These are phyloP conservation scores for Drosophila falleni DNA, from an alignment of 2,888 invertebrate genomes.

Conservation along the genomic window DNA sequence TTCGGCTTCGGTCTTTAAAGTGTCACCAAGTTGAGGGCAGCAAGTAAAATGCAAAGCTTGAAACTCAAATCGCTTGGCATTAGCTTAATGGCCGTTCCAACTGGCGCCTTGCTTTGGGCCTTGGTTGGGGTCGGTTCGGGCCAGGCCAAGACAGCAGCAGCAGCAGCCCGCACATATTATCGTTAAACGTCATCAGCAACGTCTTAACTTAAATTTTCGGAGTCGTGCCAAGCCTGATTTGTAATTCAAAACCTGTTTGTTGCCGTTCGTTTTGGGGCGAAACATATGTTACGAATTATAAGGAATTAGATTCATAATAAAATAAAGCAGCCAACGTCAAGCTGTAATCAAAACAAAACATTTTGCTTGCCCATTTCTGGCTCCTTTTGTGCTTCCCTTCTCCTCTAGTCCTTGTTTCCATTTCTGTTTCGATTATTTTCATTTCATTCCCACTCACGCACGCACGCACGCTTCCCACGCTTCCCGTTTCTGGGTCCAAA, in stretches of 20 bases:
- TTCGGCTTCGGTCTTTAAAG: constrained; percentile 77
- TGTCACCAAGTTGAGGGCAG: constrained; percentile 73
- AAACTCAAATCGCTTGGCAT: constrained; percentile 72
- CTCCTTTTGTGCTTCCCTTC: not conserved
- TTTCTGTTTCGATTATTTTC: not conserved
- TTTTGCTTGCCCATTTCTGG: constrained; percentile 43
- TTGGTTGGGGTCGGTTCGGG: not conserved
- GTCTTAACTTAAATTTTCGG: constrained; percentile 73
- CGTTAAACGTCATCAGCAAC: constrained; percentile 79
- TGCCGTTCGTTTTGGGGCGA: constrained; percentile 37
- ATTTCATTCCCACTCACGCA: constrained; percentile 36
- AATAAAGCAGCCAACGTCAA: constrained; percentile 72
- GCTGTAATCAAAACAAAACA: constrained; percentile 80
- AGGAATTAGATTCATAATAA: constrained; percentile 81
- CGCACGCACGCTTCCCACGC: constrained; percentile 55
- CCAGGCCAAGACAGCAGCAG: constrained; percentile 9
- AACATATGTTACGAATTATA: constrained; percentile 82
- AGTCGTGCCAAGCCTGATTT: constrained; percentile 62
- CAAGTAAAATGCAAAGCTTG: constrained; percentile 58
- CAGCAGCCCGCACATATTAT: constrained; percentile 58
- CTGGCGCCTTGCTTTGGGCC: constrained; percentile 52
- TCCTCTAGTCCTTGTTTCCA: constrained; percentile 2
- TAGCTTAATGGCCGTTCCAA: constrained; percentile 73
- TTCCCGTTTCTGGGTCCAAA: constrained; percentile 21
- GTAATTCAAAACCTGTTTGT: constrained; percentile 77